Conservation (phyloP, 2,888 invertebrate species). For the Andrena marginata region DNA sequence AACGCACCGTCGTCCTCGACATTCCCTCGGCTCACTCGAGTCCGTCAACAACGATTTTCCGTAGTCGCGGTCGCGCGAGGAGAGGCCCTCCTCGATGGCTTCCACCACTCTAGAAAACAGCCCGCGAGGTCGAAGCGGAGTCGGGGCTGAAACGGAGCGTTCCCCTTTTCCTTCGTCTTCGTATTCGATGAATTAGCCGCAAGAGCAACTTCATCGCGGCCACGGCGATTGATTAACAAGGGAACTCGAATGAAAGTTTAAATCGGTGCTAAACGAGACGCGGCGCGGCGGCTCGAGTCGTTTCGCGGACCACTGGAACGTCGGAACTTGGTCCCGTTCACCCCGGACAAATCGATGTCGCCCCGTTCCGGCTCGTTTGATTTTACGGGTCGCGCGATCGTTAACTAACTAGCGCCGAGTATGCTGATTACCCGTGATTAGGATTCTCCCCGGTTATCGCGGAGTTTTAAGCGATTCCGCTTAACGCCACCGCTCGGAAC, state of each 20-base stretch:
- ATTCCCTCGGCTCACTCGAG: constrained; percentile 63
- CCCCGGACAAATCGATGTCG: constrained; percentile 44
- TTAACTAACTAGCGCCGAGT: constrained; percentile 46
- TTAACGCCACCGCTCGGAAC: constrained; percentile 3
- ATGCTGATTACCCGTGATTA: constrained; percentile 57
- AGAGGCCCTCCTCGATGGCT: constrained; percentile 50
- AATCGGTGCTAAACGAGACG: constrained; percentile 43
- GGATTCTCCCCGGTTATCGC: constrained; percentile 36
- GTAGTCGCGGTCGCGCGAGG: constrained; percentile 62
- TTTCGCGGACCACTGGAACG: constrained; percentile 3
- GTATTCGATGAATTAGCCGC: not conserved
- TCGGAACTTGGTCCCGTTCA: constrained; percentile 32
- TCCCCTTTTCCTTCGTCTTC: not conserved
- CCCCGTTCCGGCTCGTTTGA: constrained; percentile 52
- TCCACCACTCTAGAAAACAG: constrained; percentile 35
- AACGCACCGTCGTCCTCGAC: constrained; percentile 54
- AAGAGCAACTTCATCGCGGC: not conserved
- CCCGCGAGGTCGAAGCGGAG: constrained; percentile 25
- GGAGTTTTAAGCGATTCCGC: constrained; percentile 39
- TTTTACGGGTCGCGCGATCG: constrained; percentile 36
- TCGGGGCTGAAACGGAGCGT: not conserved
- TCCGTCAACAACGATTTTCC: constrained; percentile 69
- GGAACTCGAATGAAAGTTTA: constrained; percentile 28
- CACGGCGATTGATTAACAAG: constrained; percentile 14
- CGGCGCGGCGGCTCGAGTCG: not conserved